Conservation (phyloP, 2,888 invertebrate species). For the Tethea ocularis region DNA sequence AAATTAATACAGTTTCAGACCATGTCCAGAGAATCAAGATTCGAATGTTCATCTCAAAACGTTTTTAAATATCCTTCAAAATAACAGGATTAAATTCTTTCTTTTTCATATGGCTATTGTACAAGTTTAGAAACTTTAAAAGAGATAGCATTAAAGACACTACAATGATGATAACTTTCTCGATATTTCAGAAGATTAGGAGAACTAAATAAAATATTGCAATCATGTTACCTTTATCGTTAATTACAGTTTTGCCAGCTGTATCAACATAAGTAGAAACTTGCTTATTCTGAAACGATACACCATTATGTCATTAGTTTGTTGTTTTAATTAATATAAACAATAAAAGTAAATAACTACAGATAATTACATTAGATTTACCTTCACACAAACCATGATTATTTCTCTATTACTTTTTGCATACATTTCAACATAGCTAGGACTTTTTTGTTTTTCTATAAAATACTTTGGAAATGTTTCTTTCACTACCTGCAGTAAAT, state of each 20-base stretch:
- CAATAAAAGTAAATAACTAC: too few species aligned
- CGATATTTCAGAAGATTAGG: too few species aligned
- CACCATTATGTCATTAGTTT: neutral
- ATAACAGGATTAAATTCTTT: too few species aligned
- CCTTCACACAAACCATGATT: conserved; percentile 61
- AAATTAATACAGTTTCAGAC: too few species aligned
- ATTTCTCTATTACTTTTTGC: conserved; percentile 59
- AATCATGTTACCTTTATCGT: conserved; percentile 48
- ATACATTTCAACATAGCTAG: conserved; percentile 72
- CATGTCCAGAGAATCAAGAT: too few species aligned
- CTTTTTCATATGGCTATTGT: too few species aligned
- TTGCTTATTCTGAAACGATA: conserved; percentile 52
- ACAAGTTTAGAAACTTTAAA: too few species aligned
- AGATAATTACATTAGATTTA: conserved; percentile 31
- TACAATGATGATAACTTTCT: too few species aligned
- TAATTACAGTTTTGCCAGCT: conserved; percentile 34
- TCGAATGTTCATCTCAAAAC: too few species aligned
- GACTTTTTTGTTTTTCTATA: conserved; percentile 62
- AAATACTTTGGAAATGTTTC: conserved; percentile 56
- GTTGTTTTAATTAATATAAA: neutral
- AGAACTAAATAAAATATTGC: neutral
- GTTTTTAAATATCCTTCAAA: too few species aligned
- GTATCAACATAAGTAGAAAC: conserved; percentile 25
- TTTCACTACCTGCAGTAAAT: conserved; percentile 48
- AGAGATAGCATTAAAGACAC: too few species aligned